phyloP scores from a whole-genome alignment of 2,113 vertebrate genomes.

The Pachycephala philippinensis region DNA sequence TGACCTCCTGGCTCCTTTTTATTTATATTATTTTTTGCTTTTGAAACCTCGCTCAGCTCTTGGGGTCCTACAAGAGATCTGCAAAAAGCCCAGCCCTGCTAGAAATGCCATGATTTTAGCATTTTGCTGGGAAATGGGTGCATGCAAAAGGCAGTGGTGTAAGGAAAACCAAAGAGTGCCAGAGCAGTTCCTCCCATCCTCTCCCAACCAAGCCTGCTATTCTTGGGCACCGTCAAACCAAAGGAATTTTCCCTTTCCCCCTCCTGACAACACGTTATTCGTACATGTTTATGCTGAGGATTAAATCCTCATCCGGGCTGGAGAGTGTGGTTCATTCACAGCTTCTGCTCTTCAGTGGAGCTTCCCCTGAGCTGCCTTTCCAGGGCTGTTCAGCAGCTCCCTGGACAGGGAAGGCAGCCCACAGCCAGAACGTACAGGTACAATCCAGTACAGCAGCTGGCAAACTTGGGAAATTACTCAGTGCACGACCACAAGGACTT shows the following conservation, averaged over 20 bases:
- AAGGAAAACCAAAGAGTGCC: background rate
- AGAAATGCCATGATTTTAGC: background rate
- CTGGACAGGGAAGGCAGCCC: conserved; percentile 8
- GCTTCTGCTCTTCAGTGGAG: background rate
- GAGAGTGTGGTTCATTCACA: background rate
- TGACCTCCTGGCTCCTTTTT: background rate
- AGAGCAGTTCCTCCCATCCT: background rate
- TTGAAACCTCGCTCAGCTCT: background rate
- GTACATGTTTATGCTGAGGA: conserved; percentile 31
- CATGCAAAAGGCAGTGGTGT: background rate
- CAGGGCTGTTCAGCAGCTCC: background rate
- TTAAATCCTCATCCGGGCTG: conserved; percentile 27
- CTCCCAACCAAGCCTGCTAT: background rate
- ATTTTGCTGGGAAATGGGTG: background rate
- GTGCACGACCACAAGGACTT: conserved; percentile 36
- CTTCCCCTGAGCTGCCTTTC: background rate
- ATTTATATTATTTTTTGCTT: background rate
- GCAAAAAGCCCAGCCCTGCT: background rate
- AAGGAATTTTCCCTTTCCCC: conserved; percentile 7
- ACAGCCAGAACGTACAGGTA: conserved; percentile 67
- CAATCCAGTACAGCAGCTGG: conserved; percentile 65
- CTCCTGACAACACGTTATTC: background rate
- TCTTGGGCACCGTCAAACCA: background rate
- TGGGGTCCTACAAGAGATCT: background rate
- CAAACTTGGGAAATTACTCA: conserved; percentile 59